A percentile compares a stretch with the other conserved stretches of the same genome.
Conservation (phyloP, 2,888 invertebrate species). For the Hydropsyche betteni region DNA sequence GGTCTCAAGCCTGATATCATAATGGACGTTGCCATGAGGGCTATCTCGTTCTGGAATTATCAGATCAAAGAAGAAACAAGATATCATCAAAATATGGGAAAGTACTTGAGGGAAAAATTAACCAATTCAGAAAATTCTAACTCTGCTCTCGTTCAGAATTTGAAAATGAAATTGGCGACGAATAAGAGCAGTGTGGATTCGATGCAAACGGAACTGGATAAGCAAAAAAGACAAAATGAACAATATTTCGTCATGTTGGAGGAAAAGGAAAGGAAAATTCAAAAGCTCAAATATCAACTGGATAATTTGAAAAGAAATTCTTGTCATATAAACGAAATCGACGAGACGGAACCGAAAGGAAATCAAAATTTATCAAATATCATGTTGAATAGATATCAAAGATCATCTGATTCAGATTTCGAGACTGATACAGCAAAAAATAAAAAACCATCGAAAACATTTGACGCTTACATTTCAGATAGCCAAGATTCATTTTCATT, state of each 20-base stretch:
- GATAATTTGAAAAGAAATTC: constrained; percentile 44
- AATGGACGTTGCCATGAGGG: constrained; percentile 67
- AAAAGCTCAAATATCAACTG: constrained; percentile 59
- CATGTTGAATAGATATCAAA: constrained; percentile 56
- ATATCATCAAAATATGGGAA: constrained; percentile 64
- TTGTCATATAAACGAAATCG: constrained; percentile 52
- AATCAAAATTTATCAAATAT: constrained; percentile 63
- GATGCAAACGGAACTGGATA: constrained; percentile 61
- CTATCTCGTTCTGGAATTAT: constrained; percentile 67
- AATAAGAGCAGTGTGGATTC: constrained; percentile 62
- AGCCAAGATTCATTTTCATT: background rate
- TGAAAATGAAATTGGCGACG: constrained; percentile 63
- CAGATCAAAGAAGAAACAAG: constrained; percentile 66
- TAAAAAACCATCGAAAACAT: background rate
- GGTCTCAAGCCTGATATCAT: constrained; percentile 66
- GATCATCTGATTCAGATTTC: constrained; percentile 39
- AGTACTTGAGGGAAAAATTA: constrained; percentile 62
- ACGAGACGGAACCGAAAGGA: constrained; percentile 32
- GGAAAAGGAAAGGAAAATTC: constrained; percentile 63
- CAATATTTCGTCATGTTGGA: constrained; percentile 61
- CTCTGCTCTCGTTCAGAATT: constrained; percentile 60
- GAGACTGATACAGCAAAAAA: constrained; percentile 40
- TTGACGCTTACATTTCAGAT: background rate
- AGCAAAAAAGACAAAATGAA: constrained; percentile 62
- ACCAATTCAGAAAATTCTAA: constrained; percentile 64